Base-by-base conservation (phyloP, 2,797 vertebrate genomes). In the Takifugu rubripes region DNA sequence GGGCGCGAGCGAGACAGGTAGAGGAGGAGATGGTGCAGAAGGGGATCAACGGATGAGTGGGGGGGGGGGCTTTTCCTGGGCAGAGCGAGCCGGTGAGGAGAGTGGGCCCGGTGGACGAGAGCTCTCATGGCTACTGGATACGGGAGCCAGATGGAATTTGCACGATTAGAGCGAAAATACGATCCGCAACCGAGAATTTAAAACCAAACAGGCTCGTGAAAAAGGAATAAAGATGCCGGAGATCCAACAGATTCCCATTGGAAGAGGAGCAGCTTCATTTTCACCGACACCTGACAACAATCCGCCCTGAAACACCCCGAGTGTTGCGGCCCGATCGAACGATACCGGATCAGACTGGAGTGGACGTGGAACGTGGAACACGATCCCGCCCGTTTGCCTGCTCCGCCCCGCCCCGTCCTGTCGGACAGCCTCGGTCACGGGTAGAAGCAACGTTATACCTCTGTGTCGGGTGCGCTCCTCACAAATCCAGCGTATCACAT, bases 71-170 rank as follows among this genome's bases (percentile, higher is more conserved):
- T 65, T 67, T 50, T 43, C 51, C 59, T 59, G 66, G 21, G 59
- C 64, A 53, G 59, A 64, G 5, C 31, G 10, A 36, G 66, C 55
- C 56, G 61, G 56, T 54, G 61, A 71, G 66, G 58, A 65, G 57
- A 29, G 12, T 12, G 49, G 11, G 54, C 42, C 25, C 1, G 14
- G 51, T n/a, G 44, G 44, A 5, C 42, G 16, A 15, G 61, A 72
- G 62, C 62, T 62, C 54, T 1, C 36, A 14, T 14, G 36, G 12
- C 5, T 54, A 33, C 49, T 72, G 25, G 49, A 29, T 21, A 44
- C 44, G 70, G 55, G 69, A 82, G 77, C 78, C 87, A 90, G 84
- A 81, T 89, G 87, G 31, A 65, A 72, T 90, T 91, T 89, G 85
- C 88, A 88, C 84, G 85, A 84, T 86, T 79, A 84, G 81, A 83